phyloP scores from a whole-genome alignment of 37 sponge, comb jelly and placozoan genomes.

The Beroe forskalii region DNA sequence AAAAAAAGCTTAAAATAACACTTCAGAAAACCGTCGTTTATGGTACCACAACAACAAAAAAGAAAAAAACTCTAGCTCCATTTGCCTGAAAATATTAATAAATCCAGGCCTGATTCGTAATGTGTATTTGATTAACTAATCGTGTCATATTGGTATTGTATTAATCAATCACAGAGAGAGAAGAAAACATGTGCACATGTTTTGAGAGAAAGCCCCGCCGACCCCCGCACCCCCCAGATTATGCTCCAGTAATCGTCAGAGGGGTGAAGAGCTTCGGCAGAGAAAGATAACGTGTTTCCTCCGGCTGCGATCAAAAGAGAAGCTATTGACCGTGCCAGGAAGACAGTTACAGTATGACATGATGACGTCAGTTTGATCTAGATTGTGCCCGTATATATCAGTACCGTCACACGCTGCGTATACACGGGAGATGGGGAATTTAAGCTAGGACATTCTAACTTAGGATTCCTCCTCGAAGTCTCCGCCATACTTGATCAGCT shows the following conservation, averaged over 20 bases:
- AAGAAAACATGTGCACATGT: too few species aligned
- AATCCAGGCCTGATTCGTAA: too few species aligned
- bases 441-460: background rate
- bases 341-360: background rate
- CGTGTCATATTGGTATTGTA: too few species aligned
- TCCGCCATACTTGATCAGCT: constrained; percentile 65
- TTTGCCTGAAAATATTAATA: background rate
- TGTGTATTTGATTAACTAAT: too few species aligned
- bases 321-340: background rate
- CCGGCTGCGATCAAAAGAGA: background rate
- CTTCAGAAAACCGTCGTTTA: constrained; percentile 36
- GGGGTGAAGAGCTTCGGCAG: too few species aligned
- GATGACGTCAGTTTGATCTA: background rate
- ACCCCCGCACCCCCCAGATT: background rate
- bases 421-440: background rate
- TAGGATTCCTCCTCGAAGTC: constrained; percentile 61
- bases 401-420: background rate
- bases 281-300: too few species aligned
- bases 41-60: constrained; percentile 41
- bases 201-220: too few species aligned
- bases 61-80: constrained; percentile 34
- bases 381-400: too few species aligned
- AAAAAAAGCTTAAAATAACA: constrained; percentile 6
- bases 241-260: background rate
- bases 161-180: too few species aligned